phyloP scores from a whole-genome alignment of 2,797 vertebrate genomes.

The Sphenodon punctatus region DNA sequence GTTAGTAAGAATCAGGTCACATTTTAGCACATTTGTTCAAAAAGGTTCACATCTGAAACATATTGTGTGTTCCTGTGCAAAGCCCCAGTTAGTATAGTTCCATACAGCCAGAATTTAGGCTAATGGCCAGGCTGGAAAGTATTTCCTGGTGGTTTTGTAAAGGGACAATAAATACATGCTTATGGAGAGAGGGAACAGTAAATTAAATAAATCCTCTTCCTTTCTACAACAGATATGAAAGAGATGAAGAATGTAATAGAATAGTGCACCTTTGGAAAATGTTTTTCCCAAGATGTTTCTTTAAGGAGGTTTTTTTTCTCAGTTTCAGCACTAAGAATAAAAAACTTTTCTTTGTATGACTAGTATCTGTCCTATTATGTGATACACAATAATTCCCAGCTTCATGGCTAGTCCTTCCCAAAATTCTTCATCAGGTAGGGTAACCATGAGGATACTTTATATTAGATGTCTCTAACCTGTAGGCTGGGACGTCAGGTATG shows the following conservation, averaged over 20 bases:
- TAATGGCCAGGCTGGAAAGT: background rate
- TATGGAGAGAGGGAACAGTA: background rate
- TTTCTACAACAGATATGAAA: background rate
- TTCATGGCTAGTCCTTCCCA: too few species aligned
- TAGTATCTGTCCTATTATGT: too few species aligned
- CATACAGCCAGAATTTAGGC: background rate
- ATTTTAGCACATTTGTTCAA: background rate
- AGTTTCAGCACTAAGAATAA: too few species aligned
- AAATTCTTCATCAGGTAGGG: too few species aligned
- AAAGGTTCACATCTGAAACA: background rate
- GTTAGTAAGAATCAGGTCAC: background rate
- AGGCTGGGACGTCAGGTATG: too few species aligned
- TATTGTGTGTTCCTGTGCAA: background rate
- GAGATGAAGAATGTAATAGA: background rate
- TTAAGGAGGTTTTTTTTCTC: background rate
- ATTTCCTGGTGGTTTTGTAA: background rate
- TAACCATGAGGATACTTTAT: too few species aligned
- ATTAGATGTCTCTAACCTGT: too few species aligned
- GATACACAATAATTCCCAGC: too few species aligned
- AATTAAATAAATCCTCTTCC: background rate
- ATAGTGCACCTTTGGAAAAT: background rate
- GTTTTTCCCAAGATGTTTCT: background rate
- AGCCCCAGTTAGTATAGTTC: background rate
- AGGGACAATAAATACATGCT: background rate
- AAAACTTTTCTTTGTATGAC: too few species aligned